phyloP scores from a whole-genome alignment of 2,888 invertebrate genomes.

The Dryomyza anilis region DNA sequence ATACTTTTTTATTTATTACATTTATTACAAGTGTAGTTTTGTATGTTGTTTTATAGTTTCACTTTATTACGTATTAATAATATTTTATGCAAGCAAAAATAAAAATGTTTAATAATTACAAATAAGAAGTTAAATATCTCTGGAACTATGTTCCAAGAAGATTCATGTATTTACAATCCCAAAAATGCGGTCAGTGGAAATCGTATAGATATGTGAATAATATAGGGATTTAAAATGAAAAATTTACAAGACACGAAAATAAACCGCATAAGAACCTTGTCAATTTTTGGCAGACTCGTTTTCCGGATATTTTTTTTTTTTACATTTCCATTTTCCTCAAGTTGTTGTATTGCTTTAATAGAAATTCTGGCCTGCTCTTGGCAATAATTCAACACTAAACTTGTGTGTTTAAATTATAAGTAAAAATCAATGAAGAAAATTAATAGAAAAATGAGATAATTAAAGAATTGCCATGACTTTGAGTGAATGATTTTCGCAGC shows the following conservation, averaged over 20 bases:
- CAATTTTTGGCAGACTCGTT: constrained; percentile 16
- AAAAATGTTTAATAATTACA: too few species aligned
- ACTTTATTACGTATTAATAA: background rate
- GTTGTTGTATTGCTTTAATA: too few species aligned
- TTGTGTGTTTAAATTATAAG: constrained; percentile 21
- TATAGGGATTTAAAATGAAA: constrained; percentile 1
- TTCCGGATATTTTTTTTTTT: too few species aligned
- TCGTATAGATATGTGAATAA: background rate
- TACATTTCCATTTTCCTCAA: too few species aligned
- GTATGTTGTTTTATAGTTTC: background rate
- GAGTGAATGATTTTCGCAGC: background rate
- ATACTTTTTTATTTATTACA: background rate
- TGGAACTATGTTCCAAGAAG: too few species aligned
- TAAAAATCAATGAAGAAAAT: constrained; percentile 18
- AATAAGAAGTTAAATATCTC: too few species aligned
- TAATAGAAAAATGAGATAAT: background rate
- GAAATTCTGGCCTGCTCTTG: constrained; percentile 10
- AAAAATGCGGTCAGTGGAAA: too few species aligned
- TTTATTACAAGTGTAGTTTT: background rate
- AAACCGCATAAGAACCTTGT: background rate
- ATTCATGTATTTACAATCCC: too few species aligned
- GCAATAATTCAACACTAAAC: constrained; percentile 23
- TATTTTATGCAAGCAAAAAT: too few species aligned
- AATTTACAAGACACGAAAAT: background rate
- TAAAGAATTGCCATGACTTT: constrained; percentile 1